phyloP scores from a whole-genome alignment of 2,888 invertebrate species.

The Phlogophora meticulosa region DNA sequence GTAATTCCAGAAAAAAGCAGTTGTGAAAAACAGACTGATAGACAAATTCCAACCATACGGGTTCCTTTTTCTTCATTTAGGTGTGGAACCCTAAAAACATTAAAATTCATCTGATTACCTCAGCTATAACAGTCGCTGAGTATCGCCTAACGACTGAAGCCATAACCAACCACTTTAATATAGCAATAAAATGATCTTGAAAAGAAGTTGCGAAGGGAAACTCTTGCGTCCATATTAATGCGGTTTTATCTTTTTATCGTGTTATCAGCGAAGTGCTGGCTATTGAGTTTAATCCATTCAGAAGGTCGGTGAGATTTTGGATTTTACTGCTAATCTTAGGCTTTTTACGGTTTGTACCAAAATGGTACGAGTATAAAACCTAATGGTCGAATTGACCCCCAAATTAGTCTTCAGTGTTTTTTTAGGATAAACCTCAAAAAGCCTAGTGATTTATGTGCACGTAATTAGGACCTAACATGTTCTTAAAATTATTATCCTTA shows the following conservation, averaged over 20 bases:
- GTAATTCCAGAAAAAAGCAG: no score
- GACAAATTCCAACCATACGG: no score
- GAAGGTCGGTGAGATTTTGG: not conserved
- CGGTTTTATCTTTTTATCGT: constrained; percentile 43
- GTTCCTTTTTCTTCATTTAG: no score
- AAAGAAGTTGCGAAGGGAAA: constrained; percentile 36
- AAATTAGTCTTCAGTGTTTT: no score
- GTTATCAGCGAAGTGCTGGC: constrained; percentile 31
- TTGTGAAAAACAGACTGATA: no score
- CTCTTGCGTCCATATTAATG: constrained; percentile 37
- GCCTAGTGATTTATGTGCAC: no score
- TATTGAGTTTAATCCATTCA: constrained; percentile 24
- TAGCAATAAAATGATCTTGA: constrained; percentile 45
- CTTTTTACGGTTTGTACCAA: no score
- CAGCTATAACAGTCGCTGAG: constrained; percentile 1
- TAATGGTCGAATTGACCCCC: no score
- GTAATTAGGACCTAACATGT: no score
- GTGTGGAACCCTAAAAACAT: constrained; percentile 8
- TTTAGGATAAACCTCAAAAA: no score
- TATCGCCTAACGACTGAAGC: constrained; percentile 19
- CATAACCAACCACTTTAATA: constrained; percentile 34
- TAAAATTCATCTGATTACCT: constrained; percentile 4
- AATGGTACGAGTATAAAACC: no score
- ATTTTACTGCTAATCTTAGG: constrained; percentile 2
- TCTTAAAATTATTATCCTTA: no score